Conservation (phyloP, 2,113 vertebrate genomes). For the Crocuta crocuta region DNA sequence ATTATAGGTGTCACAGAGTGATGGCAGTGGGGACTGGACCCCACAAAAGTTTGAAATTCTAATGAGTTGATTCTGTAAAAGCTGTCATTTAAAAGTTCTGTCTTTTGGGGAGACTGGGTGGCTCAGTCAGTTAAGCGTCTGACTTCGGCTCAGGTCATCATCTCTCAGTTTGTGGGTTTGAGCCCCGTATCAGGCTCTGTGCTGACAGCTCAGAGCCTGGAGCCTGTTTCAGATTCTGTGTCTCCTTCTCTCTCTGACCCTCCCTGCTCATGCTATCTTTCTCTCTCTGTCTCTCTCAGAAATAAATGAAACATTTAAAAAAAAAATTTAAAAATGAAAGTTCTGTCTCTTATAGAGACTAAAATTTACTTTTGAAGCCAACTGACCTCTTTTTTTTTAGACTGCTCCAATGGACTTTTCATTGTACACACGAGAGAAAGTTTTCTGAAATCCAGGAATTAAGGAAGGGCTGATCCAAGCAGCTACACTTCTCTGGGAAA, state of each 20-base stretch:
- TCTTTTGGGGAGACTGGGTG: background rate
- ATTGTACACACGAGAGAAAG: background rate
- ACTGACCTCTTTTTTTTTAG: background rate
- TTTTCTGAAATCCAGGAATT: background rate
- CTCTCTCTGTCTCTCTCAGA: no score
- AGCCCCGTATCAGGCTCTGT: no score
- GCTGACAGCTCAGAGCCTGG: no score
- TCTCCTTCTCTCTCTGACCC: no score
- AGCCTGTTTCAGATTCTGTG: no score
- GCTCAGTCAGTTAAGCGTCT: no score
- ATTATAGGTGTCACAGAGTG: background rate
- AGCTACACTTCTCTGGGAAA: background rate
- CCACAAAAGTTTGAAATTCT: background rate
- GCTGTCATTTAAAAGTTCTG: background rate
- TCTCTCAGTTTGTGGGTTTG: no score
- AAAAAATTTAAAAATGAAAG: background rate
- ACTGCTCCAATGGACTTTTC: background rate
- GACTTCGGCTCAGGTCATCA: no score
- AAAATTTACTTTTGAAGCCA: background rate
- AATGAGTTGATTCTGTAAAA: background rate
- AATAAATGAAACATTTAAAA: no score
- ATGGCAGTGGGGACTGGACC: background rate
- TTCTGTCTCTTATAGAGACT: background rate
- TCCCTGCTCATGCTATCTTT: no score
- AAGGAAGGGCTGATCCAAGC: background rate